These are phyloP conservation scores for Paradisaea rubra DNA, from an alignment of 2,113 vertebrate species.

Conservation along the genomic window DNA sequence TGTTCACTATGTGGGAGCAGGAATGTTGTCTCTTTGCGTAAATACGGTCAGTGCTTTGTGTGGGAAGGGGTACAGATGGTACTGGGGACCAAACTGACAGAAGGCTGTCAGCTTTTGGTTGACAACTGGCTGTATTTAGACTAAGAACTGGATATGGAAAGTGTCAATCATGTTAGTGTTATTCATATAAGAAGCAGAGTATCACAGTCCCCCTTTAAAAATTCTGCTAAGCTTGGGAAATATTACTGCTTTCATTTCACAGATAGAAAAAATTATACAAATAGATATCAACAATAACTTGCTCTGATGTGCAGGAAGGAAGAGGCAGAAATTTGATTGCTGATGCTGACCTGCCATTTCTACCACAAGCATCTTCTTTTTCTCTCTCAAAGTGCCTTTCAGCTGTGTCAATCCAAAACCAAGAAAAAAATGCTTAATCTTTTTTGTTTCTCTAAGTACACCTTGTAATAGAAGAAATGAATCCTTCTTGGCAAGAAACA, in stretches of 20 bases:
- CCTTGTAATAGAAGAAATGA: neutral
- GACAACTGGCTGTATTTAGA: neutral
- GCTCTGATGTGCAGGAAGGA: neutral
- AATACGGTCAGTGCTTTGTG: neutral
- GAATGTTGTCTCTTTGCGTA: neutral
- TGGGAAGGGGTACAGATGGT: neutral
- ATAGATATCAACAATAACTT: neutral
- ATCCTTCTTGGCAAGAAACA: neutral
- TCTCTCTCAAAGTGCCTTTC: neutral
- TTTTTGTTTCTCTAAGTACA: neutral
- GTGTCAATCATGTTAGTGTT: neutral
- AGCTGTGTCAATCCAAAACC: neutral
- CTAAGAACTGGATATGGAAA: neutral
- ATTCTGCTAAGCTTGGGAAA: neutral
- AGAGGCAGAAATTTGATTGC: neutral
- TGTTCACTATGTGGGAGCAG: neutral
- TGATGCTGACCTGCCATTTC: neutral
- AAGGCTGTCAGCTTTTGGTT: neutral
- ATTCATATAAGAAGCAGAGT: neutral
- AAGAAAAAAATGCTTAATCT: neutral
- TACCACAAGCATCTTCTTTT: neutral
- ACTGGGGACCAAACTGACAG: neutral
- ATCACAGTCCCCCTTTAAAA: neutral
- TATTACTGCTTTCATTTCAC: neutral
- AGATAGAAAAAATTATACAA: neutral